These are phyloP conservation scores for Sarcophaga rosellei DNA, from an alignment of 2,888 invertebrate species.

Conservation along the genomic window DNA sequence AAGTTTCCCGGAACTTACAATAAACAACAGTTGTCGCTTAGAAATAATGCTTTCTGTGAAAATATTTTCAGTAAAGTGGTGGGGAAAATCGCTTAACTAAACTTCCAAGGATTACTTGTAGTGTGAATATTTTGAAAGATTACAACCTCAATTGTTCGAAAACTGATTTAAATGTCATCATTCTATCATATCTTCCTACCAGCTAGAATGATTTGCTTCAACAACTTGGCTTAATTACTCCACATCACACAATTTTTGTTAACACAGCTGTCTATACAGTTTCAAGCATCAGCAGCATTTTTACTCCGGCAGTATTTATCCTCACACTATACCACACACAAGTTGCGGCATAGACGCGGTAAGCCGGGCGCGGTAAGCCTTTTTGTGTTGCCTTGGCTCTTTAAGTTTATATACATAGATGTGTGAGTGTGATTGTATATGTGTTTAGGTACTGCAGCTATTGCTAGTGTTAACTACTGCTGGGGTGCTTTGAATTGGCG, in stretches of 20 bases:
- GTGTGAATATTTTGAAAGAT: no score
- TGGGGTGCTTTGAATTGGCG: background rate
- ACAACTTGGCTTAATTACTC: no score
- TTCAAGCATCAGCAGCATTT: slow-evolving; percentile 46
- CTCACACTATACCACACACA: slow-evolving; percentile 44
- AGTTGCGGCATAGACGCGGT: slow-evolving; percentile 65
- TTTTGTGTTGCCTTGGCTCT: slow-evolving; percentile 42
- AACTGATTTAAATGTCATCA: no score
- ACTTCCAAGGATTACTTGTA: no score
- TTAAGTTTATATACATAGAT: slow-evolving; percentile 2
- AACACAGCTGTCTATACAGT: slow-evolving; percentile 21
- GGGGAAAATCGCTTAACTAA: no score
- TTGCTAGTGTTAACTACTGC: background rate
- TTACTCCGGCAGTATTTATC: slow-evolving; percentile 37
- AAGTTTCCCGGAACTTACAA: no score
- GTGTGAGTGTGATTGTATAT: background rate
- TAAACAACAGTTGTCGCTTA: no score
- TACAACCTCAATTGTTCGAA: no score
- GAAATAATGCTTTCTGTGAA: no score
- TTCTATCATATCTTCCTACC: no score
- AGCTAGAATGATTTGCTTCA: no score
- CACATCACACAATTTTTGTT: background rate
- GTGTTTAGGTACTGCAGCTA: background rate
- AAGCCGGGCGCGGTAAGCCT: slow-evolving; percentile 64
- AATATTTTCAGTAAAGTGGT: no score